Percentiles rank a stretch among this genome's conserved stretches.
Evolutionary conservation across 2,113 vertebrate genomes (phyloP).

Genomic region (Nipponia nippon): DNA sequence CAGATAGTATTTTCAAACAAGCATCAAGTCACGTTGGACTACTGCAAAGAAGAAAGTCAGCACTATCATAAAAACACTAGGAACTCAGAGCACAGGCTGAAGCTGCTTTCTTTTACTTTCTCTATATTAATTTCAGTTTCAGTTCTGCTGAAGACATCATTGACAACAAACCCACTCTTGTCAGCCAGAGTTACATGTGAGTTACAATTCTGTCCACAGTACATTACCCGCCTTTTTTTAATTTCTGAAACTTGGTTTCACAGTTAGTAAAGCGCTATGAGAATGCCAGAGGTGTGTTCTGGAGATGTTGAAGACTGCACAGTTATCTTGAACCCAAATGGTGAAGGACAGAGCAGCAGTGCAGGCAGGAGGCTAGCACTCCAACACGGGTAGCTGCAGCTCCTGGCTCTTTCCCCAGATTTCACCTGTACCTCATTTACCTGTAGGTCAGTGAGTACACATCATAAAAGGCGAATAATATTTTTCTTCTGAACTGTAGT

Average conservation of each 20-base stretch:
- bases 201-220: background rate
- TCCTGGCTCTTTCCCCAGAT: background rate
- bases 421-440: background rate
- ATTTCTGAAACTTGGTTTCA: background rate
- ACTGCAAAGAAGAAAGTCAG: background rate
- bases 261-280: background rate
- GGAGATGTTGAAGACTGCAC: fast-evolving
- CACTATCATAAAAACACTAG: background rate
- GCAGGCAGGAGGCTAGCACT: background rate
- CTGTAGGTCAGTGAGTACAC: background rate
- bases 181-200: background rate
- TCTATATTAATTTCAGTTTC: background rate
- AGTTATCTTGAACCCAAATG: background rate
- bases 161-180: background rate
- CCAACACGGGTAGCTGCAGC: background rate
- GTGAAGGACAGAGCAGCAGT: background rate
- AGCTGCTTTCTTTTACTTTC: background rate
- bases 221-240: background rate
- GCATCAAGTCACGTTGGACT: background rate
- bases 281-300: background rate
- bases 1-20: background rate
- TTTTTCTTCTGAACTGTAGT: background rate
- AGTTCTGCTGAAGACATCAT: background rate
- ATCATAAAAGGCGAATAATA: background rate
- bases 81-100: background rate